phyloP scores from a whole-genome alignment of 2,888 invertebrate species.

The Parapristionchus giblindavisi region DNA sequence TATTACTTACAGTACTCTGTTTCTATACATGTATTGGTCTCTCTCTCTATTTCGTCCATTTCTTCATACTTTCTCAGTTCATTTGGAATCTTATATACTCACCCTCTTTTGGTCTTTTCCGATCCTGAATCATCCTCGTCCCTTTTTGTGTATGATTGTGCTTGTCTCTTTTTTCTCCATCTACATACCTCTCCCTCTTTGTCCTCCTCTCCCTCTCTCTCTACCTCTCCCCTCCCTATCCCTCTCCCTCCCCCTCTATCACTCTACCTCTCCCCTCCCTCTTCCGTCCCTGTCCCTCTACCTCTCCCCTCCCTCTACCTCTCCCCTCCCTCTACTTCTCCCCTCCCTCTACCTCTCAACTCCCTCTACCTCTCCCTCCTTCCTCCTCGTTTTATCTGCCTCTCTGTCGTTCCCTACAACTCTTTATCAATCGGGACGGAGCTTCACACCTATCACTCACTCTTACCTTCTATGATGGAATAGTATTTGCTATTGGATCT shows the following conservation, averaged over 20 bases:
- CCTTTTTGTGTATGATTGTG: not conserved
- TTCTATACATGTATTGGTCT: not conserved
- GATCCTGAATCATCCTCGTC: not conserved
- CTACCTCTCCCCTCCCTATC: not conserved
- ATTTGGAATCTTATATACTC: too few species aligned
- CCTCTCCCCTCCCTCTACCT: constrained; percentile 2
- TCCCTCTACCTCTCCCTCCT: not conserved
- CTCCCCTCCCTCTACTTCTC: not conserved
- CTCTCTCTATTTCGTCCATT: not conserved
- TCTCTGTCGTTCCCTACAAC: not conserved
- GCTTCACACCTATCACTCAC: not conserved
- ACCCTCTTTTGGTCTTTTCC: too few species aligned
- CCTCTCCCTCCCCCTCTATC: not conserved
- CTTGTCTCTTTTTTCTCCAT: not conserved
- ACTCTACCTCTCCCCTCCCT: too few species aligned
- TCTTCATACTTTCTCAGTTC: constrained; percentile 1
- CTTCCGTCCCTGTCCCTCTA: too few species aligned
- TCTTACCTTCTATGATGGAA: too few species aligned
- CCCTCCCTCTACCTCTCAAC: not conserved
- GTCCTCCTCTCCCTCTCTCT: not conserved
- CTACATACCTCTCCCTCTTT: not conserved
- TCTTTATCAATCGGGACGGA: not conserved
- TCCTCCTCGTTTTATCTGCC: not conserved
- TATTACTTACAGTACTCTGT: not conserved
- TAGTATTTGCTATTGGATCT: too few species aligned